These are phyloP conservation scores for Cephus rjabovi DNA, from an alignment of 2,888 invertebrate genomes.

Conservation along the genomic window DNA sequence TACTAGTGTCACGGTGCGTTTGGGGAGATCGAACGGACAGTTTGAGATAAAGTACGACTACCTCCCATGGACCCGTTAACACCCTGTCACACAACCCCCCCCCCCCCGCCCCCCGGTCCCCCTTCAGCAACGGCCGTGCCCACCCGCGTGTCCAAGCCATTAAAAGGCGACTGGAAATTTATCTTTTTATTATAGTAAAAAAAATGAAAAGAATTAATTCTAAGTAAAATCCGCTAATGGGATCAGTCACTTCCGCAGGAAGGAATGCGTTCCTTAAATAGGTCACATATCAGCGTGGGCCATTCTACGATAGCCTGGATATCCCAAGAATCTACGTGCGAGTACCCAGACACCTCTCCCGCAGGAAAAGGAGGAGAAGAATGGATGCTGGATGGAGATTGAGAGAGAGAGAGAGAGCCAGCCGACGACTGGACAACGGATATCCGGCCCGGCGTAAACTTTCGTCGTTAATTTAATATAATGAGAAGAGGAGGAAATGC, in stretches of 20 bases:
- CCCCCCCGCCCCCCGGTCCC: background rate
- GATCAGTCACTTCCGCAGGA: background rate
- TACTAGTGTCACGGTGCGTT: slow-evolving; percentile 5
- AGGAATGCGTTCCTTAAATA: background rate
- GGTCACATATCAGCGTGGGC: background rate
- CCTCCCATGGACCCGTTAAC: background rate
- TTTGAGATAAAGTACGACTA: background rate
- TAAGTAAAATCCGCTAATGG: background rate
- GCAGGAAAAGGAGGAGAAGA: background rate
- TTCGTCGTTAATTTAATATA: background rate
- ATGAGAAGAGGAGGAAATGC: background rate
- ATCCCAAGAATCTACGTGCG: background rate
- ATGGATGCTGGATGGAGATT: background rate
- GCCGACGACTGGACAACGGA: background rate
- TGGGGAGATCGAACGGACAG: background rate
- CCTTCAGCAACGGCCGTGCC: background rate
- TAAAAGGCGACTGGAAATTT: background rate
- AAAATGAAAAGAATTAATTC: background rate
- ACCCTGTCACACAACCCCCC: background rate
- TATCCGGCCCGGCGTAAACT: background rate
- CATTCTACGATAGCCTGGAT: background rate
- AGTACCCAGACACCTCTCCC: background rate
- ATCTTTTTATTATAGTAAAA: background rate
- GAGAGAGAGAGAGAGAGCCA: background rate
- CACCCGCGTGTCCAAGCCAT: background rate